These are phyloP conservation scores for Lepus timidus DNA, from an alignment of 2,113 vertebrate species.

Conservation along the genomic window DNA sequence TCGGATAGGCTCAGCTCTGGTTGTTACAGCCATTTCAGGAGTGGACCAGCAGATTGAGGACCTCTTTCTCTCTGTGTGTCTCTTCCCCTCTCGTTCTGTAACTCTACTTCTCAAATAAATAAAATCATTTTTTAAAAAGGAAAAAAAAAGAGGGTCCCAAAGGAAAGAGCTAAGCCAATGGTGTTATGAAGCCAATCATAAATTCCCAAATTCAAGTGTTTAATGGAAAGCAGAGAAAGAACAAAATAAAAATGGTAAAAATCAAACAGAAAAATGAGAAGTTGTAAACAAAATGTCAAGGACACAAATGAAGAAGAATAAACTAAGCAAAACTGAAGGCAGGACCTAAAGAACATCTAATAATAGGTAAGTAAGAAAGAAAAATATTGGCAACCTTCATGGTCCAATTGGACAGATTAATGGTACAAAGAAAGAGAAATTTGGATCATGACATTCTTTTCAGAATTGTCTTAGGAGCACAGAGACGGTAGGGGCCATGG, in stretches of 20 bases:
- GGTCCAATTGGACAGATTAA: slow-evolving; percentile 6
- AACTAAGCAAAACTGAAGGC: slow-evolving; percentile 23
- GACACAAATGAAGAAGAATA: background rate
- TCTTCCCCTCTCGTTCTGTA: too few relatives aligned
- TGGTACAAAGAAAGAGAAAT: background rate
- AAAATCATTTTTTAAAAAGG: too few relatives aligned
- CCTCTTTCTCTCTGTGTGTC: too few relatives aligned
- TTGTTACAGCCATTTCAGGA: too few relatives aligned
- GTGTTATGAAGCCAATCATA: slow-evolving; percentile 33
- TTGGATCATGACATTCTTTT: background rate
- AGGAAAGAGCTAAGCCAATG: slow-evolving; percentile 10
- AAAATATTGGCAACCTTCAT: background rate
- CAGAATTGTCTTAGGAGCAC: slow-evolving; percentile 54
- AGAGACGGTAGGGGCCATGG: background rate
- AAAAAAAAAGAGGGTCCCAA: background rate
- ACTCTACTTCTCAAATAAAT: too few relatives aligned
- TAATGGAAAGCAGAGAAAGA: slow-evolving; percentile 22
- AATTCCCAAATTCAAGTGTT: slow-evolving; percentile 37
- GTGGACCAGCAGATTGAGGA: too few relatives aligned
- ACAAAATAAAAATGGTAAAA: slow-evolving; percentile 37
- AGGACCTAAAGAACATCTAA: background rate
- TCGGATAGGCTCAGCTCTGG: too few relatives aligned
- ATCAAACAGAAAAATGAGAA: background rate
- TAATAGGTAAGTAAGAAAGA: background rate
- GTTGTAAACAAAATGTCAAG: background rate